These are phyloP conservation scores for Gallinago stenura DNA, from an alignment of 2,797 vertebrate species.

Conservation along the genomic window DNA sequence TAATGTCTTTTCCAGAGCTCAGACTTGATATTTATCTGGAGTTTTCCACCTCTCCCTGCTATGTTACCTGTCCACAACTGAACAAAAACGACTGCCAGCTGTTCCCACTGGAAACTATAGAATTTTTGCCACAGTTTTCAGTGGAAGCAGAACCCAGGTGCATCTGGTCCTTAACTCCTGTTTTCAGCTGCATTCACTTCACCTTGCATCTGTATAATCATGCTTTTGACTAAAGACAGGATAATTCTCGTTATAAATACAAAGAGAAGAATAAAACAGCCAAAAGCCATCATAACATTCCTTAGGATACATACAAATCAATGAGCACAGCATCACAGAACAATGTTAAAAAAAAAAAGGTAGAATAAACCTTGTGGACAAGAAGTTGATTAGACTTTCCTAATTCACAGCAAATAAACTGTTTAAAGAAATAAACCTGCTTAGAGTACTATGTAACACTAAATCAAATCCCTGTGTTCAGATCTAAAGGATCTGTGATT, in stretches of 20 bases:
- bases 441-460: not conserved
- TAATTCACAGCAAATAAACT: not conserved
- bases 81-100: not conserved
- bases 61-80: not conserved
- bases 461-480: not conserved
- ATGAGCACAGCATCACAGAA: not conserved
- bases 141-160: rapidly evolving
- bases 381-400: not conserved
- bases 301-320: not conserved
- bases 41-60: not conserved
- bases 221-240: not conserved
- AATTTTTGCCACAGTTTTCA: not conserved
- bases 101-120: not conserved
- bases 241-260: not conserved
- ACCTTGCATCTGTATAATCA: not conserved
- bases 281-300: not conserved
- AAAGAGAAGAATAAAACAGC: not conserved
- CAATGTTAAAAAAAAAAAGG: not conserved
- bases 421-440: not conserved
- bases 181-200: not conserved
- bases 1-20: not conserved
- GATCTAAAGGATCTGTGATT: not conserved
- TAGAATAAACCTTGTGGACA: not conserved
- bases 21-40: not conserved
- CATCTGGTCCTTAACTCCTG: not conserved